Conservation (phyloP, 2,797 vertebrate species). For the Macropus fuliginosus region DNA sequence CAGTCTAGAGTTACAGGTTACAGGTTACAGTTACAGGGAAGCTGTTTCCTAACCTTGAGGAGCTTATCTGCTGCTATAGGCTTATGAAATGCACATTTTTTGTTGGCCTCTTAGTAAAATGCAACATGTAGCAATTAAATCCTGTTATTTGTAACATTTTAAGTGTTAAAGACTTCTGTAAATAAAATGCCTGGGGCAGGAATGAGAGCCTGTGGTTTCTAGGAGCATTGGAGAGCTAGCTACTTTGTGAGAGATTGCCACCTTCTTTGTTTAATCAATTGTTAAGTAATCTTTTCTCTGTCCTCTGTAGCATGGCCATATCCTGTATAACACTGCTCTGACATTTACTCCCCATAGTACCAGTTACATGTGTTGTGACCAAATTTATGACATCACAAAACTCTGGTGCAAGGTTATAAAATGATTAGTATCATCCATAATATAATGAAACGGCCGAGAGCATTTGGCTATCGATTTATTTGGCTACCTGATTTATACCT, state of each 20-base stretch:
- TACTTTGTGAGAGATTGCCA: neutral
- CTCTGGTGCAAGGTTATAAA: neutral
- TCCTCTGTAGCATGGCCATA: neutral
- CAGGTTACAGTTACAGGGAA: neutral
- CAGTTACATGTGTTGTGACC: neutral
- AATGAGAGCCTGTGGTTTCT: constrained; percentile 2
- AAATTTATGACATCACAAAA: neutral
- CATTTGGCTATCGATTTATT: neutral
- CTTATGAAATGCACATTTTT: constrained; percentile 33
- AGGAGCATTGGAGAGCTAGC: neutral
- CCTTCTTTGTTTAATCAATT: neutral
- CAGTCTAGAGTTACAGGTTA: neutral
- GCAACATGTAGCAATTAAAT: constrained; percentile 25
- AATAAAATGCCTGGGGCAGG: constrained; percentile 26
- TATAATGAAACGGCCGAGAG: neutral
- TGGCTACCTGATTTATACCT: neutral
- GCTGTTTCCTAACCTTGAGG: neutral
- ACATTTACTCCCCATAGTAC: neutral
- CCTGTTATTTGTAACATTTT: neutral
- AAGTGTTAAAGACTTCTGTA: neutral
- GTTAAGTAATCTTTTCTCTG: neutral
- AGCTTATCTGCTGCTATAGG: neutral
- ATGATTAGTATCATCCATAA: neutral
- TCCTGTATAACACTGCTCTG: neutral
- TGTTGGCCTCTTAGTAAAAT: constrained; percentile 19